Evolutionary conservation across 1,140 invertebrate species (phyloP).

Genomic region (Dreissena rostriformis): DNA sequence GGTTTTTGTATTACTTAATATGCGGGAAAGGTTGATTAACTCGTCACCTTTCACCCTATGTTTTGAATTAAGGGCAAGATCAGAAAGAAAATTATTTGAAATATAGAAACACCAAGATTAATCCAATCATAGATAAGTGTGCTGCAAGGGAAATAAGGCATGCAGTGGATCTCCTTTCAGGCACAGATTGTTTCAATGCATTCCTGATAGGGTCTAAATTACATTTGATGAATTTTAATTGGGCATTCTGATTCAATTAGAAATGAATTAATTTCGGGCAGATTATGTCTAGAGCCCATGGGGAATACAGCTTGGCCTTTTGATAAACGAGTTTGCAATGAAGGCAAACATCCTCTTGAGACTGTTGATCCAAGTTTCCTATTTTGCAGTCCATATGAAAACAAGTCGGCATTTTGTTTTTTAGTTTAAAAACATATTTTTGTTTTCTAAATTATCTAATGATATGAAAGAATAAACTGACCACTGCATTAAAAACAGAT

Average conservation of each 20-base stretch:
- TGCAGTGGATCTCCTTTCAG: background rate
- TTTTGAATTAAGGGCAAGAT: conserved; percentile 1
- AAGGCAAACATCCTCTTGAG: background rate
- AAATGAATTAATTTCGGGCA: conserved; percentile 50
- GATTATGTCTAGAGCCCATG: conserved; percentile 37
- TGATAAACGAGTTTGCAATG: conserved; percentile 38
- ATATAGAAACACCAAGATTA: background rate
- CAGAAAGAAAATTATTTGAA: conserved; percentile 20
- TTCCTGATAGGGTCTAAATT: conserved; percentile 23
- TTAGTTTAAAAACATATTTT: too few species aligned
- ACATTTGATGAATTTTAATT: conserved; percentile 44
- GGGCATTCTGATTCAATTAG: conserved; percentile 53
- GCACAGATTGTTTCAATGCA: conserved; percentile 22
- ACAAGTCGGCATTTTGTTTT: too few species aligned
- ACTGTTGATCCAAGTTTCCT: too few species aligned
- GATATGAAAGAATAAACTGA: too few species aligned
- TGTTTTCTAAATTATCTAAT: too few species aligned
- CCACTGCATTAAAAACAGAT: too few species aligned
- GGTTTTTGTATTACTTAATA: conserved; percentile 8
- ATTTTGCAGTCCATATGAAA: too few species aligned
- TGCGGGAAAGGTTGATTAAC: conserved; percentile 8
- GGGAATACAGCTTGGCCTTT: conserved; percentile 10
- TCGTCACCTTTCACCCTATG: conserved; percentile 21
- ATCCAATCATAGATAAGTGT: conserved; percentile 34
- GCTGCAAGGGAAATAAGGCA: background rate